Percentiles rank a stretch among this genome's conserved stretches.
phyloP scores from a whole-genome alignment of 2,797 vertebrate genomes.

The Macroramphosus scolopax region DNA sequence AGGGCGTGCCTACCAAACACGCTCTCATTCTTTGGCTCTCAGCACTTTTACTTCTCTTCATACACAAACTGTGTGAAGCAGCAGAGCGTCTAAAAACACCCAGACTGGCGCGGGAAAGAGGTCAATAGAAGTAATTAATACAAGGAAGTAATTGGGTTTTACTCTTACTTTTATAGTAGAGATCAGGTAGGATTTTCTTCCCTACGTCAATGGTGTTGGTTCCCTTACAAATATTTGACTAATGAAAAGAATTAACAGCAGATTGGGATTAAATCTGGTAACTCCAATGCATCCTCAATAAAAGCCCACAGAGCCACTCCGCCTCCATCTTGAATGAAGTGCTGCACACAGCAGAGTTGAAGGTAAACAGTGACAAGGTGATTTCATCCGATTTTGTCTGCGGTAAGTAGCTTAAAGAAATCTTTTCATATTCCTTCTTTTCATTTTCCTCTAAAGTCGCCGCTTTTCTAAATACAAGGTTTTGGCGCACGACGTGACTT shows the following conservation, averaged over 20 bases:
- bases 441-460: too few relatives aligned
- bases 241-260: too few relatives aligned
- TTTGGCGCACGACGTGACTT: not conserved
- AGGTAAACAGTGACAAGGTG: too few relatives aligned
- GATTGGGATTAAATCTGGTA: too few relatives aligned
- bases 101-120: conserved; percentile 46
- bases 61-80: conserved; percentile 57
- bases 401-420: not conserved
- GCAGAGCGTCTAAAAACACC: conserved; percentile 60
- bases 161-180: not conserved
- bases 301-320: too few relatives aligned
- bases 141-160: conserved; percentile 11
- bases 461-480: too few relatives aligned
- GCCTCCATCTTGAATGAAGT: not conserved
- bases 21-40: conserved; percentile 79
- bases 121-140: conserved; percentile 47
- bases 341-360: too few relatives aligned
- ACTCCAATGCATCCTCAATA: too few relatives aligned
- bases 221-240: too few relatives aligned
- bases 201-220: too few relatives aligned
- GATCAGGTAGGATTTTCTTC: too few relatives aligned
- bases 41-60: conserved; percentile 73
- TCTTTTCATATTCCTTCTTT: conserved; percentile 4
- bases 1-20: conserved; percentile 83
- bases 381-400: not conserved